phyloP scores from a whole-genome alignment of 2,888 invertebrate species.

The Hydraecia micacea region DNA sequence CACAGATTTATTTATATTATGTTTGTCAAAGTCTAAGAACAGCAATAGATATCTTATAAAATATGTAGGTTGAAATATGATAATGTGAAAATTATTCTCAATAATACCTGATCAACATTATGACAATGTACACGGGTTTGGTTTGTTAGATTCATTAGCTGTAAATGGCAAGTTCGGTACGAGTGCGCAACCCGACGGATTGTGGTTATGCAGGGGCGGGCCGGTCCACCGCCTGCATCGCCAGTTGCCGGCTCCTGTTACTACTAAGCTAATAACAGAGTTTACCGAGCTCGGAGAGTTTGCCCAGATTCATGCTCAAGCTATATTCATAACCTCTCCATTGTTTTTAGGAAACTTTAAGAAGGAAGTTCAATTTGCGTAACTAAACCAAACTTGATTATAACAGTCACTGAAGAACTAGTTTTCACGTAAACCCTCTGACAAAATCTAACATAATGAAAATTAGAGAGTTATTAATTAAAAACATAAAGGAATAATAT shows the following conservation, averaged over 20 bases:
- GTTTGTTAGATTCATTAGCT: constrained; percentile 45
- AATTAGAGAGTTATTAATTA: neutral
- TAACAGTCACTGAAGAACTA: constrained; percentile 17
- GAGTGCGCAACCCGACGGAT: constrained; percentile 67
- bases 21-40: constrained; percentile 14
- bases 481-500: constrained; percentile 15
- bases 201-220: constrained; percentile 71
- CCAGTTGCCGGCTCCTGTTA: constrained; percentile 73
- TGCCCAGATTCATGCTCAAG: constrained; percentile 73
- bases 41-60: neutral
- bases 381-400: constrained; percentile 36
- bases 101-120: constrained; percentile 24
- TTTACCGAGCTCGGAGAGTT: constrained; percentile 73
- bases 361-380: constrained; percentile 54
- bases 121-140: constrained; percentile 24
- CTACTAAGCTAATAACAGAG: constrained; percentile 83
- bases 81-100: constrained; percentile 12
- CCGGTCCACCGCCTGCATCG: constrained; percentile 72
- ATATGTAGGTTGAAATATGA: constrained; percentile 20
- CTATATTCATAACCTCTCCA: constrained; percentile 54
- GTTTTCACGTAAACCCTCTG: neutral
- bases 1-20: constrained; percentile 33
- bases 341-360: constrained; percentile 63
- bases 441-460: constrained; percentile 5
- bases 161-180: constrained; percentile 58